Base-by-base conservation (phyloP, 2,113 vertebrate genomes). In the Mugil cephalus region DNA sequence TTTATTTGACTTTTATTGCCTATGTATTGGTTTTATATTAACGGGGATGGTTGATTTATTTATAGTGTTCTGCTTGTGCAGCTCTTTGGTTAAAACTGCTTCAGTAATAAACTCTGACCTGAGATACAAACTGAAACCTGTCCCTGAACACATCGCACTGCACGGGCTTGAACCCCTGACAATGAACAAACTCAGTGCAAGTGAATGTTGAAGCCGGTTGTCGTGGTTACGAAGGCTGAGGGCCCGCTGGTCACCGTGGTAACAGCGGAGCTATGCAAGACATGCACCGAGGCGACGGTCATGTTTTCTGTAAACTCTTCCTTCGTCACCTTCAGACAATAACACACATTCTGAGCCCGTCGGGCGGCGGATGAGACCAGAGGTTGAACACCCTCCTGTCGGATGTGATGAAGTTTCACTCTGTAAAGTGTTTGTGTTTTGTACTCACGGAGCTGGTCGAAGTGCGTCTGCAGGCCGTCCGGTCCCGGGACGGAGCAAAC, bases 371-470 rank as follows among this genome's bases (percentile, higher is more conserved):
- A 30, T 5, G 24, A 30, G 24, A 5, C 24, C 24, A 30, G 24
- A 30, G 24, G 24, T 5, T 30, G 24, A 30, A n/a, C n/a, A n/a
- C n/a, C n/a, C n/a, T n/a, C n/a, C n/a, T n/a, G n/a, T n/a, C n/a
- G n/a, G n/a, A n/a, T n/a, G n/a, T n/a, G n/a, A n/a, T n/a, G n/a
- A n/a, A 30, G 24, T 5, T 30, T 30, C 24, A 30, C 24, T n/a
- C 38, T 76, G 73, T 69, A 52, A 69, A 54, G 63, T 12, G 40
- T 54, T 62, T 62, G 48, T 47, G 42, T 46, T 30, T n/a, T 81
- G 71, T 73, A 94, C 94, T 95, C 82, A 95, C 94, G 94, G 69
- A 95, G 92, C 70, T 94, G 94, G 88, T 95, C 93, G 8, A 95
- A 95, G 86, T 95, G 93, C 48, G 94, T 95, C 79, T 95, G 93